These are phyloP conservation scores for Conus betulinus DNA, from an alignment of 1,140 invertebrate genomes.

Conservation along the genomic window DNA sequence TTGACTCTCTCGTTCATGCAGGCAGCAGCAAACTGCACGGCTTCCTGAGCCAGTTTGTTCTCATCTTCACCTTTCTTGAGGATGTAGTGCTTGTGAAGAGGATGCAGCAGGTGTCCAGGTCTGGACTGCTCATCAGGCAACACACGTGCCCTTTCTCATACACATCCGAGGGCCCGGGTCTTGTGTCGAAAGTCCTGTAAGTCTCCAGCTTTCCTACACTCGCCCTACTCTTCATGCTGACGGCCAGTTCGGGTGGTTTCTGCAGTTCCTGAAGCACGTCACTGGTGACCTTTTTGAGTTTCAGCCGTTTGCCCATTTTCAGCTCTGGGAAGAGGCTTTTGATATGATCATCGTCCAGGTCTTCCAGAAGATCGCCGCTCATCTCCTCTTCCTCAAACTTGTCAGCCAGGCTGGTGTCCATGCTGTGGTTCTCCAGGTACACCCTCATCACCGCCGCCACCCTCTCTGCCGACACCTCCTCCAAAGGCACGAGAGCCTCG, in stretches of 20 bases:
- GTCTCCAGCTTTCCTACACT: slow-evolving; percentile 20
- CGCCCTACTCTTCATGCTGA: not conserved
- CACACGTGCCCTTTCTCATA: slow-evolving; percentile 32
- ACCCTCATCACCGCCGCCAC: slow-evolving; percentile 12
- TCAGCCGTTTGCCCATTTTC: slow-evolving; percentile 26
- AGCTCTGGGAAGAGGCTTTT: slow-evolving; percentile 12
- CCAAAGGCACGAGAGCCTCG: not conserved
- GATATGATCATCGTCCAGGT: slow-evolving; percentile 1
- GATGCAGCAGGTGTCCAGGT: slow-evolving; percentile 12
- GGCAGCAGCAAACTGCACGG: slow-evolving; percentile 47
- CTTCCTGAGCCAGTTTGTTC: slow-evolving; percentile 32
- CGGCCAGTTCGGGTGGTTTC: not conserved
- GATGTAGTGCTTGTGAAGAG: slow-evolving; percentile 20
- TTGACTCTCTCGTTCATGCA: slow-evolving; percentile 51
- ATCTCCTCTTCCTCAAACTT: slow-evolving; percentile 26
- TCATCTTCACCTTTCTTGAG: not conserved
- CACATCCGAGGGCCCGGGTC: not conserved
- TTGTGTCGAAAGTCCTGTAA: slow-evolving; percentile 15
- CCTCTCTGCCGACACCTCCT: slow-evolving; percentile 10
- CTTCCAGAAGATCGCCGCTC: not conserved
- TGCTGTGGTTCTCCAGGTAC: slow-evolving; percentile 7
- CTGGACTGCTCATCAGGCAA: slow-evolving; percentile 31
- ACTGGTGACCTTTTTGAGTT: not conserved
- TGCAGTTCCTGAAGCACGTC: slow-evolving; percentile 10
- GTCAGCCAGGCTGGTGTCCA: slow-evolving; percentile 4